Evolutionary conservation across 2,888 invertebrate species (phyloP), one percentile per base, ranked within the genome.

Genomic region (Cheiracanthium punctorium): DNA sequence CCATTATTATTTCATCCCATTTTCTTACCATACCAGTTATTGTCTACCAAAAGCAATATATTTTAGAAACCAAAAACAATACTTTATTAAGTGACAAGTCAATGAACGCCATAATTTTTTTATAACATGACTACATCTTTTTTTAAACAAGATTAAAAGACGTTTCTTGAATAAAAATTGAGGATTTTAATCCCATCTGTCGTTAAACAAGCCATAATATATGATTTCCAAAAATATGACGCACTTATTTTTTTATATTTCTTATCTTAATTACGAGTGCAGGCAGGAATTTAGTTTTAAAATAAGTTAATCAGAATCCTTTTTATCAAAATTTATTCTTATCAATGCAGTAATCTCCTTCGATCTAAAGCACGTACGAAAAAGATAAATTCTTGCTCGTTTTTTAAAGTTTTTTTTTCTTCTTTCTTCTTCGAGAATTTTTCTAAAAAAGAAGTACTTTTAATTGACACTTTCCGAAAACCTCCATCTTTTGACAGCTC

Each of bases 401-500:
- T n/a, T n/a, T n/a, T 58, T 24, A n/a, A 10, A 37, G 4, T 17
- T 67, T 30, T 32, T 67, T 28, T 58, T 17, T 29, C 28, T 64
- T 64, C 28, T 64, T 28, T 28, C 29, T 17, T 24, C 30, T n/a
- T 67, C 24, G 1, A 17, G 14, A 67, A 30, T 17, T 1, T 17
- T 43, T 71, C n/a, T 14, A 5, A 29, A 69, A 69, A 30, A 69
- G 33, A 69, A n/a, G 37, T 48, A 2, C 5, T 48, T 48, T 28
- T 71, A 71, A 71, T 71, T 71, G 71, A 43, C 71, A 43, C 24
- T 43, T 41, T 29, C 1, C 43, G n/a, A 71, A 71, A 71, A 43
- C 10, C 33, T 43, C 29, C 30, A 32, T 67, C 7, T 24, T 67
- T 30, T 67, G 67, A 32, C 67, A 67, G 67, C n/a, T 67, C n/a